Evolutionary conservation across 2,113 vertebrate genomes (phyloP), one percentile per base, ranked within the genome.

Genomic region (Rhinolophus sinicus): DNA sequence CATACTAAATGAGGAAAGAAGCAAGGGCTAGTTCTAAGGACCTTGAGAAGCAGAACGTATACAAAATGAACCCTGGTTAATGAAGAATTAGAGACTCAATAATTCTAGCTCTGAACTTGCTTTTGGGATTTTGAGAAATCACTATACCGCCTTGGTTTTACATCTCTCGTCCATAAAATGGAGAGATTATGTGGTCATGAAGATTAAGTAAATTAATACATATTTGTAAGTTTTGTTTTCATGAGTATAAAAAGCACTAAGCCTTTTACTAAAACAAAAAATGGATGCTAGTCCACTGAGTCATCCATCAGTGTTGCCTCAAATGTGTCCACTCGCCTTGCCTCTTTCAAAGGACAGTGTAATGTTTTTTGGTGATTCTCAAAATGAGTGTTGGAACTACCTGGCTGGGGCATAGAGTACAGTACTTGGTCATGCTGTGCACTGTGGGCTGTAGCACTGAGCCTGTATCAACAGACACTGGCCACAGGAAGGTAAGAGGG

Each of bases 241-340:
- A 62, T 72, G 26, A 84, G 33, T 75, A 52, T 54, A 67, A 62
- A 69, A 72, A 72, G 10, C 40, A 58, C 40, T 83, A 75, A 77
- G 30, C 26, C 24, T 96, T 54, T 64, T 83, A 64, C 24, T 64
- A 84, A 88, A 80, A 72, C 33, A 30, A 24, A 67, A 90, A 16
- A 54, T 22, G 4, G 50, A n/a, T 8, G 44, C 33, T n/a, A 28
- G 26, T 38, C n/a, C n/a, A 35, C 35, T 30, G 7, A 56, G 3
- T 30, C 22, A 24, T 80, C 44, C 5, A 50, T 65, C 81, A 52
- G 4, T 0, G 2, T 60, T 60, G 26, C 19, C 19, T 58, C 33
- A 80, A 22, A 52, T 38, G 56, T 19, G 3, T 16, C 64, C 54
- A 50, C 56, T 52, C 12, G 8, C 33, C 12, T 24, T 87, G 52